phyloP scores from a whole-genome alignment of 2,888 invertebrate genomes.

The Hetaerina titia region DNA sequence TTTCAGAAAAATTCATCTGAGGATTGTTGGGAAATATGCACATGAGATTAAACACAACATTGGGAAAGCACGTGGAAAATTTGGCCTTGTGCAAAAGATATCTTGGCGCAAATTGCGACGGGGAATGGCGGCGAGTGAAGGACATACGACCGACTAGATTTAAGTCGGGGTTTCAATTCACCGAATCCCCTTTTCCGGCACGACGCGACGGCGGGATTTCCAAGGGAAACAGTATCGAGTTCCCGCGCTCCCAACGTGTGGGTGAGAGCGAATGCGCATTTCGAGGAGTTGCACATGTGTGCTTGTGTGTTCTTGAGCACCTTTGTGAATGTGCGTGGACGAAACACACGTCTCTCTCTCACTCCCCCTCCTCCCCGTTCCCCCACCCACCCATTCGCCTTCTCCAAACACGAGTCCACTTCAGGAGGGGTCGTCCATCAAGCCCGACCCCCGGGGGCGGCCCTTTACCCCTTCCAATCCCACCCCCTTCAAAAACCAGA shows the following conservation, averaged over 20 bases:
- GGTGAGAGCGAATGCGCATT: not conserved
- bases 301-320: not conserved
- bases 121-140: too few relatives aligned
- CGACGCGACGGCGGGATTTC: not conserved
- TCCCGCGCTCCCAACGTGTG: not conserved
- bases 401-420: not conserved
- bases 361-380: not conserved
- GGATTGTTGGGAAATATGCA: too few relatives aligned
- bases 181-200: not conserved
- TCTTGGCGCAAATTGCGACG: too few relatives aligned
- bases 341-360: not conserved
- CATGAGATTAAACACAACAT: too few relatives aligned
- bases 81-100: too few relatives aligned
- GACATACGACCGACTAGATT: too few relatives aligned
- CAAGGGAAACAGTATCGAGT: not conserved
- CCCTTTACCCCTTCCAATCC: not conserved
- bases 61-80: too few relatives aligned
- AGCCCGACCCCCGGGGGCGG: not conserved
- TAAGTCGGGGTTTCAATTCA: not conserved
- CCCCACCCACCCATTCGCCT: not conserved
- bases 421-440: conserved; percentile 21
- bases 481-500: not conserved
- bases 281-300: not conserved
- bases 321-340: not conserved
- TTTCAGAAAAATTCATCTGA: too few relatives aligned